Percentiles rank a stretch among this genome's conserved stretches.
These are phyloP conservation scores for Centropyge bicolor DNA, from an alignment of 2,797 vertebrate genomes.

Conservation along the genomic window DNA sequence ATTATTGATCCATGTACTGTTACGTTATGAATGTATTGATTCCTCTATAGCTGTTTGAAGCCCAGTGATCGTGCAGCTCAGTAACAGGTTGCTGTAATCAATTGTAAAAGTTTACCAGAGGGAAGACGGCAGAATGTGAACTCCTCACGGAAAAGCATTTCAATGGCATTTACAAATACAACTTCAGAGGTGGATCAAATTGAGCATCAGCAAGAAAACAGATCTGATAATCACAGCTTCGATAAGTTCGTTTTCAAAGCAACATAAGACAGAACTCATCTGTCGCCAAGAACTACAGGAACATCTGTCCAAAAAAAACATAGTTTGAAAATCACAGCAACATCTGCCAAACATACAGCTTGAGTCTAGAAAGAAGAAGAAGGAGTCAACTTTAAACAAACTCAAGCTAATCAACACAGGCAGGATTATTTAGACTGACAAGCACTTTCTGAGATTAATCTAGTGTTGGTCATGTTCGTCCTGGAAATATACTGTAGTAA, in stretches of 20 bases:
- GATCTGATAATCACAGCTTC: background rate
- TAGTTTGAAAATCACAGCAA: background rate
- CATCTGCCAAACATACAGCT: background rate
- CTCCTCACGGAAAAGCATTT: background rate
- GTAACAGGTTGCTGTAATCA: background rate
- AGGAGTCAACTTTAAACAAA: background rate
- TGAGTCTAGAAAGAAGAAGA: background rate
- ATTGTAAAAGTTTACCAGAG: background rate
- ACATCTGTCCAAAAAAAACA: background rate
- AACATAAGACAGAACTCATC: background rate
- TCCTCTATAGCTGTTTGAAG: too few relatives aligned
- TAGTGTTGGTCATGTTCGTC: background rate
- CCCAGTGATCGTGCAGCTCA: too few relatives aligned
- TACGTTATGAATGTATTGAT: too few relatives aligned
- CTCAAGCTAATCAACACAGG: background rate
- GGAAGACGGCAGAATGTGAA: background rate
- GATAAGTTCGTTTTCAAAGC: background rate
- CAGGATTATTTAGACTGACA: background rate
- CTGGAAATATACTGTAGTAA: too few relatives aligned
- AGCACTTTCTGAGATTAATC: background rate
- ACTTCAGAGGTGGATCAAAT: background rate
- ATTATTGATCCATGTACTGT: too few relatives aligned
- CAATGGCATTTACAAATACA: background rate
- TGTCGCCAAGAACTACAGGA: background rate
- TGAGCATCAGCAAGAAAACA: background rate